These are phyloP conservation scores for Stenolophus ochropezus DNA, from an alignment of 2,888 invertebrate species.

Conservation along the genomic window DNA sequence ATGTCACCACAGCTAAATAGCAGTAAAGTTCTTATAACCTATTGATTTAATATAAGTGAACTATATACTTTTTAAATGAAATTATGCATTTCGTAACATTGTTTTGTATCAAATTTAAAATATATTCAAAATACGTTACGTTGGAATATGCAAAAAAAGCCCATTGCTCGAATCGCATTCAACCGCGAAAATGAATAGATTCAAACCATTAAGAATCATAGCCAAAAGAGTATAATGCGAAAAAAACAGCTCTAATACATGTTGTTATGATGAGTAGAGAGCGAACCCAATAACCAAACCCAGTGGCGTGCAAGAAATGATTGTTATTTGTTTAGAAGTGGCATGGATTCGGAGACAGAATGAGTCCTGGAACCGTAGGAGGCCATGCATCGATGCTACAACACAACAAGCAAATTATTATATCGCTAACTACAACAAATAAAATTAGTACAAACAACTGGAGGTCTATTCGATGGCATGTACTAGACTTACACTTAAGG, in stretches of 20 bases:
- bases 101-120: no score
- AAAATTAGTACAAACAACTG: background rate
- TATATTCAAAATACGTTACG: no score
- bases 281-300: background rate
- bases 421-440: background rate
- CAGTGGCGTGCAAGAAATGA: background rate
- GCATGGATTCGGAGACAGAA: background rate
- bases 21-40: no score
- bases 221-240: background rate
- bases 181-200: no score
- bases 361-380: background rate
- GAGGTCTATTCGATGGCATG: background rate
- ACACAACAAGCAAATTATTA: conserved; percentile 3
- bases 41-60: no score
- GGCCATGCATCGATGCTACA: background rate
- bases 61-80: no score
- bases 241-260: background rate
- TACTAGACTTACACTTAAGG: background rate
- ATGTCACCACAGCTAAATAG: no score
- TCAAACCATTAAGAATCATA: background rate
- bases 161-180: no score
- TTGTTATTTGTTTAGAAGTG: conserved; percentile 17
- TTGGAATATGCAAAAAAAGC: no score
- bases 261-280: background rate
- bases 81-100: no score